phyloP scores from a whole-genome alignment of 30 jellyfish, hydroid and myxozoan genomes.

The Pseudorhiza aurosa region DNA sequence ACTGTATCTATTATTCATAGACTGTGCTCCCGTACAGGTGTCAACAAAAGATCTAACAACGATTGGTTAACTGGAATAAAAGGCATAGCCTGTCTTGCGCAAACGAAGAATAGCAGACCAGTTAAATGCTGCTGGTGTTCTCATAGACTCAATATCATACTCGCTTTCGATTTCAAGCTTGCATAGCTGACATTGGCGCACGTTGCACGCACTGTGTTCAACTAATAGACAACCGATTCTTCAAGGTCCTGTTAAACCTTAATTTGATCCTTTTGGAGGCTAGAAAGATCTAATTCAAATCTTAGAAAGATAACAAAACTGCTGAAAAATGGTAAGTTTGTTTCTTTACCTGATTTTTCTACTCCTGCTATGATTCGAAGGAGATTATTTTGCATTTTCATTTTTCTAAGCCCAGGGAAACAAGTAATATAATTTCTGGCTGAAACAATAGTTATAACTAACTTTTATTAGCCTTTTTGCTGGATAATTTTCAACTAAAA shows the following conservation, averaged over 20 bases:
- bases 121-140: conserved; percentile 56
- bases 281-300: not conserved
- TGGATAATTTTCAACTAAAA: too few species aligned
- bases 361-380: too few species aligned
- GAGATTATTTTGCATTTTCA: too few species aligned
- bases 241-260: not conserved
- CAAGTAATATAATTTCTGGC: too few species aligned
- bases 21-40: conserved; percentile 63
- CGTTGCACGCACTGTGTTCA: conserved; percentile 76
- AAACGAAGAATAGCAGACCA: conserved; percentile 56
- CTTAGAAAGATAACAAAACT: too few species aligned
- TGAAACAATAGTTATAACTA: too few species aligned
- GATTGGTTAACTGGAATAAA: conserved; percentile 36
- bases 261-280: not conserved
- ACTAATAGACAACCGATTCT: not conserved
- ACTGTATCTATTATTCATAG: conserved; percentile 28
- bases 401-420: too few species aligned
- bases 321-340: conserved; percentile 2
- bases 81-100: conserved; percentile 15
- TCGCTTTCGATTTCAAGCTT: conserved; percentile 45
- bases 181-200: conserved; percentile 76
- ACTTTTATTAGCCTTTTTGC: too few species aligned
- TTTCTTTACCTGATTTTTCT: not conserved
- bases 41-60: conserved; percentile 42
- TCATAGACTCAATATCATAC: conserved; percentile 32